Percentiles rank a stretch among this genome's conserved stretches.
These are phyloP conservation scores for Taxidea taxus DNA, from an alignment of 2,113 vertebrate species.

Conservation along the genomic window DNA sequence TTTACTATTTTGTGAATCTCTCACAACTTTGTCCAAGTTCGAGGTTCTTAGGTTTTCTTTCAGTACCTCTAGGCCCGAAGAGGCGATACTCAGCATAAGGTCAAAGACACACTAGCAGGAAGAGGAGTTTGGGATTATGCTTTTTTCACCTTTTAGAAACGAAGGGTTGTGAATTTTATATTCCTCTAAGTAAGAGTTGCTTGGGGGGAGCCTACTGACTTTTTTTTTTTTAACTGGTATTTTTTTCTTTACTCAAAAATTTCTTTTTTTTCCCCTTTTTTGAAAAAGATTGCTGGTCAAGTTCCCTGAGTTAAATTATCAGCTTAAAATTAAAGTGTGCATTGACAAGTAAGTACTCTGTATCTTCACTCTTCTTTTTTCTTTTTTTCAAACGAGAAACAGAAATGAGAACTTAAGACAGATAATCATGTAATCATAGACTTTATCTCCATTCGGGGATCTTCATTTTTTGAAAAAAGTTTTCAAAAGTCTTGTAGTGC, in stretches of 20 bases:
- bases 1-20: constrained; percentile 12
- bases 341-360: constrained; percentile 96
- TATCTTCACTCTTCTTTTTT: background rate
- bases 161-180: background rate
- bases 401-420: constrained; percentile 3
- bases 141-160: background rate
- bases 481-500: background rate
- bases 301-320: constrained; percentile 98
- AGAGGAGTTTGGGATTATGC: background rate
- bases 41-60: background rate
- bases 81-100: background rate
- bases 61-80: background rate
- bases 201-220: background rate
- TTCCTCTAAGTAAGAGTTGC: background rate
- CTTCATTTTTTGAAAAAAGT: constrained; percentile 24
- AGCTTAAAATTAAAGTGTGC: constrained; percentile 99
- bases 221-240: background rate
- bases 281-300: constrained; percentile 94
- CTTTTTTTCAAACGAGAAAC: background rate
- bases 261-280: background rate
- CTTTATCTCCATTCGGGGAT: constrained; percentile 31
- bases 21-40: background rate
- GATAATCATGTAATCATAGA: background rate
- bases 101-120: background rate
- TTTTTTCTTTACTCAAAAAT: background rate